Percentiles rank a stretch among this genome's conserved stretches.
Evolutionary conservation across 1,140 invertebrate genomes (phyloP).

Genomic region (Dufourea novaeangliae): DNA sequence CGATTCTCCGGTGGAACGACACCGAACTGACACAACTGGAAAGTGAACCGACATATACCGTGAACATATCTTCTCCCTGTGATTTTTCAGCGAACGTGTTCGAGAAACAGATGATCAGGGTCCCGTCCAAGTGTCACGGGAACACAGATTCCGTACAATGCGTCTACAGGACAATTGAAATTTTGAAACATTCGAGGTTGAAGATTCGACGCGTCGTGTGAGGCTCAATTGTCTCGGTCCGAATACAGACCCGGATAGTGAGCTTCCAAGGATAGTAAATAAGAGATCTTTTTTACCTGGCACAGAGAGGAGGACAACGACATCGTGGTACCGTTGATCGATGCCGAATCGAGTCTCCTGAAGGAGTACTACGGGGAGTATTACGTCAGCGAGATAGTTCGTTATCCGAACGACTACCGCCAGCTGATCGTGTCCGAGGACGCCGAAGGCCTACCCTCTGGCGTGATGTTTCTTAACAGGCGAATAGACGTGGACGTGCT

Average conservation of each 20-base stretch:
- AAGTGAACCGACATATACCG: neutral
- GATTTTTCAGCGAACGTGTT: conserved; percentile 61
- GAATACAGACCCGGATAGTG: no score
- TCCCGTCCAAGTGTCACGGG: conserved; percentile 31
- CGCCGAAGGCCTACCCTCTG: conserved; percentile 82
- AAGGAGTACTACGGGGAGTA: conserved; percentile 86
- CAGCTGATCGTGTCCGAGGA: conserved; percentile 79
- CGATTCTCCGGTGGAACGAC: neutral
- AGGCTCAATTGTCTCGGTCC: no score
- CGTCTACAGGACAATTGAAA: conserved; percentile 75
- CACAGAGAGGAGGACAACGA: conserved; percentile 88
- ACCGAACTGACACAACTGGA: neutral
- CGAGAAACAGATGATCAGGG: conserved; percentile 60
- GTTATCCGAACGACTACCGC: conserved; percentile 66
- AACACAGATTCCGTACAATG: conserved; percentile 45
- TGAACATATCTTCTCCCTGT: neutral
- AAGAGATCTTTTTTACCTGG: neutral
- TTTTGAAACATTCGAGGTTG: conserved; percentile 78
- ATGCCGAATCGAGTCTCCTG: conserved; percentile 81
- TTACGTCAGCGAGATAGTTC: conserved; percentile 87
- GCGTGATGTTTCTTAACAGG: conserved; percentile 85
- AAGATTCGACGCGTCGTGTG: conserved; percentile 82
- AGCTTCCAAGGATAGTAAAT: no score
- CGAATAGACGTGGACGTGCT: conserved; percentile 84
- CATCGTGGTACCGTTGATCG: conserved; percentile 86